Evolutionary conservation across 2,888 invertebrate genomes (phyloP).

Genomic region (Xanthia togata): DNA sequence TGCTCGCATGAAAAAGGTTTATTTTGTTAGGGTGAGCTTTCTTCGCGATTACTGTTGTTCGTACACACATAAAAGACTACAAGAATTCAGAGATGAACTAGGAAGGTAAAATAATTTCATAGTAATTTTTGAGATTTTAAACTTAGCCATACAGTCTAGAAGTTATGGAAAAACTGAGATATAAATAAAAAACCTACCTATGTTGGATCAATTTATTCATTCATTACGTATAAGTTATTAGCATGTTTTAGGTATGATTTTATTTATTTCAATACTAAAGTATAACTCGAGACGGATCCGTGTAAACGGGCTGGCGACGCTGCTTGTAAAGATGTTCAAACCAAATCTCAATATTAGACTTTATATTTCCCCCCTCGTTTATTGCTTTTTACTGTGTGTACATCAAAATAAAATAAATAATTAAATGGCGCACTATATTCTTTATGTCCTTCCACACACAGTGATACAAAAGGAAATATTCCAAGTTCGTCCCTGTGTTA

Average conservation of each 20-base stretch:
- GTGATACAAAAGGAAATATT: neutral
- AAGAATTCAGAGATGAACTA: constrained; percentile 79
- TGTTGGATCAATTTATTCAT: neutral
- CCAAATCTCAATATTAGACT: neutral
- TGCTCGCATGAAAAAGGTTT: constrained; percentile 78
- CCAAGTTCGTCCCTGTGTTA: constrained; percentile 78
- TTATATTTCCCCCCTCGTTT: too few relatives aligned
- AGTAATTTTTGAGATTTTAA: neutral
- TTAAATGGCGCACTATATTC: neutral
- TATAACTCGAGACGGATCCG: neutral
- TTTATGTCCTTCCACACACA: too few relatives aligned
- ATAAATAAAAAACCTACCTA: neutral
- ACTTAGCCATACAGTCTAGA: neutral
- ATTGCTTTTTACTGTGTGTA: too few relatives aligned
- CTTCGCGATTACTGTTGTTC: constrained; percentile 86
- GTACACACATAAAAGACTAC: constrained; percentile 81
- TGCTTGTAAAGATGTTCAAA: neutral
- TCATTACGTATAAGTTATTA: too few relatives aligned
- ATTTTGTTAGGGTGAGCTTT: constrained; percentile 85
- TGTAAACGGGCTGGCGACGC: neutral
- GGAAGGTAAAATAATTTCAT: neutral
- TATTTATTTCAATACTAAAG: neutral
- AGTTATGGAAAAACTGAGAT: neutral
- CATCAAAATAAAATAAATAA: too few relatives aligned
- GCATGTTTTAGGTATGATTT: neutral